Base-by-base conservation (phyloP, 2,113 vertebrate genomes). In the Syngnathus typhle region DNA sequence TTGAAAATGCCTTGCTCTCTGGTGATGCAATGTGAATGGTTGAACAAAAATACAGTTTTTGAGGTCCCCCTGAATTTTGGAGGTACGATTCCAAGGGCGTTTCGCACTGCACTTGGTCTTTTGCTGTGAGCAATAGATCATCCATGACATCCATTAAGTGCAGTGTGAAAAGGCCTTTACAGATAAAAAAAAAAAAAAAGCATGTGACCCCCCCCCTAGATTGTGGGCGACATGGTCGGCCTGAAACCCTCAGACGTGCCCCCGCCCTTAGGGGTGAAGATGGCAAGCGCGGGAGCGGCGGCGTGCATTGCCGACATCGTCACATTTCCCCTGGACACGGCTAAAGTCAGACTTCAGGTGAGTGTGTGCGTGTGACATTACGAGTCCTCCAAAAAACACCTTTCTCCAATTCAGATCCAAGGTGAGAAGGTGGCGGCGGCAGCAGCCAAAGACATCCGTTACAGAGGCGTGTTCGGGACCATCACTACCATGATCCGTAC, bases 271-370 rank as follows among this genome's bases (percentile, higher is more conserved):
- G 91, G 79, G 6, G 90, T 94, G 64, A 93, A 92, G 82, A 91
- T 94, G 83, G 76, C 92, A n/a, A 93, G 93, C 1, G 93, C 94
- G 0, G 94, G 92, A 0, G 79, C 83, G 5, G 91, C 92, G 0
- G 93, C 92, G 19, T 94, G 94, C 49, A 79, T 94, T n/a, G 94
- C 92, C 0, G 94, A 94, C 15, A 71, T 94, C 2, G 76, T 93
- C 88, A 94, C 93, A 18, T 94, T 95, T 74, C 93, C 94, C 32
- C 86, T 94, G 89, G 93, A 91, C 89, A 92, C 91, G 3, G 90
- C 91, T 21, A 92, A 93, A 92, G 91, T 92, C 80, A 82, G 92
- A 55, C 76, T 93, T 32, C 92, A 93, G 90, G 92, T 93, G 27
- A 62, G 4, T 27, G 64, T 67, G 21, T 15, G 1, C 2, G 47